These are phyloP conservation scores for Pachycephala philippinensis DNA, from an alignment of 2,113 vertebrate genomes.

Conservation along the genomic window DNA sequence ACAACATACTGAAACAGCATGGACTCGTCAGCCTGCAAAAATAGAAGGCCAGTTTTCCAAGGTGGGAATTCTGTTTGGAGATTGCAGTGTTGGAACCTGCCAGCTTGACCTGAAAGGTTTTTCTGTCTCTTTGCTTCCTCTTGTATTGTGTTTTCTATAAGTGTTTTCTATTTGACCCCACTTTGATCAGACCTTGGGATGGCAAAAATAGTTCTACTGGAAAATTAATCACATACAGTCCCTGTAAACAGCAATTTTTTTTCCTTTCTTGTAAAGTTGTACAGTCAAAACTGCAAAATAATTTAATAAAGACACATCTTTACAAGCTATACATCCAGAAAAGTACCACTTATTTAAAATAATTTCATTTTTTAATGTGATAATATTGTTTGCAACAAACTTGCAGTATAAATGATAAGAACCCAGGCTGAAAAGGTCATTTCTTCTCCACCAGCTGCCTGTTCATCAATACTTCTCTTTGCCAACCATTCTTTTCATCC, in stretches of 20 bases:
- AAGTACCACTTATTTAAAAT: neutral
- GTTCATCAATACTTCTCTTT: neutral
- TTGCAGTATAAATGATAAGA: neutral
- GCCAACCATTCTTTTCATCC: neutral
- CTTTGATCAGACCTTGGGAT: neutral
- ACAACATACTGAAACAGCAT: constrained; percentile 77
- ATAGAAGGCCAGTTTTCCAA: neutral
- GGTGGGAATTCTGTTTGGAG: neutral
- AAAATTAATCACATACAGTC: neutral
- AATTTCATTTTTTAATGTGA: neutral
- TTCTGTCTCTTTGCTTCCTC: constrained; percentile 21
- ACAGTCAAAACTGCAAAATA: constrained; percentile 18
- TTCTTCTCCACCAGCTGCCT: neutral
- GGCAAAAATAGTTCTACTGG: neutral
- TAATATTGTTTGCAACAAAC: neutral
- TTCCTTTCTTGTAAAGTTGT: constrained; percentile 5
- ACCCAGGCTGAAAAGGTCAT: neutral
- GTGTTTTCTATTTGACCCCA: neutral
- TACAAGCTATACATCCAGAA: neutral
- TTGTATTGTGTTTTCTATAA: neutral
- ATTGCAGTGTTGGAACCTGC: neutral
- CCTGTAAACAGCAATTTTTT: neutral
- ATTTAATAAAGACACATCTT: constrained; percentile 54
- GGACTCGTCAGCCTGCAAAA: constrained; percentile 49
- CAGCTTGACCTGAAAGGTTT: neutral